Percentiles rank a stretch among this genome's conserved stretches.
These are phyloP conservation scores for Verasper variegatus DNA, from an alignment of 2,113 vertebrate genomes.

Conservation along the genomic window DNA sequence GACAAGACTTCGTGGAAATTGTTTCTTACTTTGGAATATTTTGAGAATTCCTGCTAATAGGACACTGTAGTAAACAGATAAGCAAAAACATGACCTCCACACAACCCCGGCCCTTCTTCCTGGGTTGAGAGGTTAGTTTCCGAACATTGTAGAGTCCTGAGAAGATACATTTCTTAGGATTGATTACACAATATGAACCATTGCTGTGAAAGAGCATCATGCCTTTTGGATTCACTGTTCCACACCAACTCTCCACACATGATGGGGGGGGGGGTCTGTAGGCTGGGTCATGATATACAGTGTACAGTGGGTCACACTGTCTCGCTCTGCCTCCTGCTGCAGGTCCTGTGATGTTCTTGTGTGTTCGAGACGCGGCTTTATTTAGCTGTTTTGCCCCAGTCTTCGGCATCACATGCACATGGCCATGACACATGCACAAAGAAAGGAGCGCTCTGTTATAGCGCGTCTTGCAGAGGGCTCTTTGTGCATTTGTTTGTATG, in stretches of 20 bases:
- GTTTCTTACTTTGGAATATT: neutral
- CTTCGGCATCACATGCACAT: slow-evolving; percentile 44
- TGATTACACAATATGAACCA: neutral
- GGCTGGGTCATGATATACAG: neutral
- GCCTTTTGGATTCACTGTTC: too few species aligned
- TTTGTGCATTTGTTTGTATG: slow-evolving; percentile 18
- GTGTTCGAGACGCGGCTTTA: slow-evolving; percentile 11
- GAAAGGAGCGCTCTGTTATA: slow-evolving; percentile 26
- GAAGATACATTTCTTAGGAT: neutral
- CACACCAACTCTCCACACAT: too few species aligned
- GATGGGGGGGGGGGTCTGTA: neutral
- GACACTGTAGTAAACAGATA: neutral
- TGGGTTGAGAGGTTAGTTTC: neutral
- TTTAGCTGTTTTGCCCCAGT: slow-evolving; percentile 34
- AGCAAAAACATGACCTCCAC: neutral
- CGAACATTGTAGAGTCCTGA: neutral
- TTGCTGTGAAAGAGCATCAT: neutral
- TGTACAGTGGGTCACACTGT: slow-evolving; percentile 7
- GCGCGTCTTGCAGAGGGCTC: neutral
- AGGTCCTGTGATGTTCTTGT: slow-evolving; percentile 40
- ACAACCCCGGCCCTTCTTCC: neutral
- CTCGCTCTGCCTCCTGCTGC: neutral
- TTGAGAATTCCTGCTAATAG: neutral
- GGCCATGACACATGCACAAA: slow-evolving; percentile 23
- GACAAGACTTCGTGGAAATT: neutral